phyloP scores from a whole-genome alignment of 2,888 invertebrate species.

The Colostygia pectinataria region DNA sequence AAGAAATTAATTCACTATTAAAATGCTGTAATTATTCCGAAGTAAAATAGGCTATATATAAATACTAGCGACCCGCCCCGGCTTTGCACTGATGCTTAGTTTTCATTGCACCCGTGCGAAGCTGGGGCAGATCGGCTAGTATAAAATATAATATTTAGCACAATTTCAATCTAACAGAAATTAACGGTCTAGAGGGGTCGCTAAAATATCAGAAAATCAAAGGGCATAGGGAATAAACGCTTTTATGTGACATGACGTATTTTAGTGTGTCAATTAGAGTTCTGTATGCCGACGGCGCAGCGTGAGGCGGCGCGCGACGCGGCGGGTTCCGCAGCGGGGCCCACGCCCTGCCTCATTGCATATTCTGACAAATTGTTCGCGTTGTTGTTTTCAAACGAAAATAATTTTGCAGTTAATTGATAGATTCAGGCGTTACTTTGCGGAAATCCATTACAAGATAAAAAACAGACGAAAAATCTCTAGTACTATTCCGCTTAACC shows the following conservation, averaged over 20 bases:
- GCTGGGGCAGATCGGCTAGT: too few relatives aligned
- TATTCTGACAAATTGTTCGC: slow-evolving; percentile 62
- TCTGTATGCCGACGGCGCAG: slow-evolving; percentile 74
- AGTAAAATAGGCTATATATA: too few relatives aligned
- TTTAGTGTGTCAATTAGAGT: slow-evolving; percentile 82
- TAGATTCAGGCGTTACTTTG: too few relatives aligned
- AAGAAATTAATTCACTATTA: too few relatives aligned
- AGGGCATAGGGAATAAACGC: slow-evolving; percentile 39
- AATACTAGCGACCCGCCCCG: too few relatives aligned
- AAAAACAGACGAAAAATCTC: too few relatives aligned
- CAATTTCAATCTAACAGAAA: slow-evolving; percentile 13
- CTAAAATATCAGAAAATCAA: slow-evolving; percentile 43
- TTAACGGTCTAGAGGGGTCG: slow-evolving; percentile 22
- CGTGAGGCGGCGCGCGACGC: slow-evolving; percentile 56
- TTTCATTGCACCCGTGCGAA: too few relatives aligned
- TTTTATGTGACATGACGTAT: slow-evolving; percentile 65
- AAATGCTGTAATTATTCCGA: too few relatives aligned
- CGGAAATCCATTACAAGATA: too few relatives aligned
- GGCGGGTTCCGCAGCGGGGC: slow-evolving; percentile 40
- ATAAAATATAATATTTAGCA: slow-evolving; percentile 1
- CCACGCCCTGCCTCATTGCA: slow-evolving; percentile 52
- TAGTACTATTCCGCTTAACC: too few relatives aligned
- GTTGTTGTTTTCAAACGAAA: slow-evolving; percentile 59
- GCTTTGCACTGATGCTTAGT: too few relatives aligned
- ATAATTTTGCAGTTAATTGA: too few relatives aligned